Evolutionary conservation across 2,888 invertebrate species (phyloP), one percentile per base, ranked within the genome.

Genomic region (Pantelozetes paolii): DNA sequence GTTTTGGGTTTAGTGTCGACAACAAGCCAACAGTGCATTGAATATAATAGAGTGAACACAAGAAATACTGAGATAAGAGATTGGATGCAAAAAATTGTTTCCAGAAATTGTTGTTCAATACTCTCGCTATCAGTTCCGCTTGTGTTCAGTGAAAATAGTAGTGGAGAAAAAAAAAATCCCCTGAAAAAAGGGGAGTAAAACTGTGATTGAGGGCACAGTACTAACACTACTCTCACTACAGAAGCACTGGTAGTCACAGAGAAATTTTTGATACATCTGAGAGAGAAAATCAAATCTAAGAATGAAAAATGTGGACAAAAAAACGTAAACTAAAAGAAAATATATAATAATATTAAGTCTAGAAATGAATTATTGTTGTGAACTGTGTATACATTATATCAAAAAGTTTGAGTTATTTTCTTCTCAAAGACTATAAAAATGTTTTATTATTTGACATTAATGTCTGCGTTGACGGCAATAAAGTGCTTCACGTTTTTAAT

Each of bases 71-170:
- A 13, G 28, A 23, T 54, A 54, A 54, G 28, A 54, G 9, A 13
- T 54, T 15, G 28, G 23, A 54, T 3, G 3, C 1, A 54, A 26
- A 26, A 54, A 26, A 54, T 54, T 11, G 59, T 59, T 59, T n/a
- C 59, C 59, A 30, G 30, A 59, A 54, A 54, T 20, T 54, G 30
- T 30, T 59, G 30, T 59, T 59, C 59, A 59, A 59, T 59, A 59
- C 30, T 59, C 30, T 59, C 23, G 6, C 59, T 59, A 59, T 59
- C 59, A 59, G 59, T 59, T 59, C 59, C 59, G 59, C 59, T 59
- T 30, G 30, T 9, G 30, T 59, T 54, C 48, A 48, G 15, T 48
- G 3, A 48, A 48, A 48, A 48, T 36, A 48, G 15, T 9, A 5
- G 20, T 9, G 15, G 3, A 15, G 20, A 13, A 54, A 13, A 54